A percentile compares a stretch with the other conserved stretches of the same genome.
These are phyloP conservation scores for Mayetiola destructor DNA, from an alignment of 2,888 invertebrate species.

Conservation along the genomic window DNA sequence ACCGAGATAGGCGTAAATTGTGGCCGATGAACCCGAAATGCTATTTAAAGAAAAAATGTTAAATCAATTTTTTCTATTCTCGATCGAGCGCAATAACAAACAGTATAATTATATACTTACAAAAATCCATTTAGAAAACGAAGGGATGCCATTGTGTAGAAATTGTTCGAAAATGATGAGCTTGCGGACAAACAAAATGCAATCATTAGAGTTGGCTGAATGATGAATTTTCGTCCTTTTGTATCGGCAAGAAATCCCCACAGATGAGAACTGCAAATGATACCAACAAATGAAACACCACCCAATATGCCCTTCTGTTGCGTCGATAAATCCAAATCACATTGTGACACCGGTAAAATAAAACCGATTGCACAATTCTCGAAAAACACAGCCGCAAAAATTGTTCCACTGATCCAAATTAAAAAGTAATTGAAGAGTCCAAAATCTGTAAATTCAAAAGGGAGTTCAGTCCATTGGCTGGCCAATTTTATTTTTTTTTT, in stretches of 20 bases:
- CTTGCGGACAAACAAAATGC: conserved; percentile 36
- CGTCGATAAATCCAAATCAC: conserved; percentile 33
- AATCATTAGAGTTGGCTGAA: conserved; percentile 35
- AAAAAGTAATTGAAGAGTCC: conserved; percentile 39
- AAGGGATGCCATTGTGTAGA: conserved; percentile 37
- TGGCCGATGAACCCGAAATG: conserved; percentile 36
- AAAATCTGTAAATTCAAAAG: conserved; percentile 32
- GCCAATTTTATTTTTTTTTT: neutral
- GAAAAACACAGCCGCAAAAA: conserved; percentile 36
- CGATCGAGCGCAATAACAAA: no score
- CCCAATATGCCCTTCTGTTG: conserved; percentile 32
- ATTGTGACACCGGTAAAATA: conserved; percentile 38
- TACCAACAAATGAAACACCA: conserved; percentile 27
- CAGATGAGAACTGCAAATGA: conserved; percentile 39
- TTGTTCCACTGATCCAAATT: conserved; percentile 37
- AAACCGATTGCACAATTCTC: conserved; percentile 39
- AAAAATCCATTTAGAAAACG: conserved; percentile 40
- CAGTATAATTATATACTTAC: no score
- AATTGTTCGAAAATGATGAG: conserved; percentile 37
- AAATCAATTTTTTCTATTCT: no score
- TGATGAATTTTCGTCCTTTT: conserved; percentile 36
- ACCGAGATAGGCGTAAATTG: conserved; percentile 39
- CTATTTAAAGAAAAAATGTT: no score
- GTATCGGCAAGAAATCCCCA: conserved; percentile 44
- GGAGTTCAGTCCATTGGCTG: neutral